A percentile compares a stretch with the other conserved stretches of the same genome.
phyloP scores from a whole-genome alignment of 92 coral and sea anemone species.

The Porites lobata region DNA sequence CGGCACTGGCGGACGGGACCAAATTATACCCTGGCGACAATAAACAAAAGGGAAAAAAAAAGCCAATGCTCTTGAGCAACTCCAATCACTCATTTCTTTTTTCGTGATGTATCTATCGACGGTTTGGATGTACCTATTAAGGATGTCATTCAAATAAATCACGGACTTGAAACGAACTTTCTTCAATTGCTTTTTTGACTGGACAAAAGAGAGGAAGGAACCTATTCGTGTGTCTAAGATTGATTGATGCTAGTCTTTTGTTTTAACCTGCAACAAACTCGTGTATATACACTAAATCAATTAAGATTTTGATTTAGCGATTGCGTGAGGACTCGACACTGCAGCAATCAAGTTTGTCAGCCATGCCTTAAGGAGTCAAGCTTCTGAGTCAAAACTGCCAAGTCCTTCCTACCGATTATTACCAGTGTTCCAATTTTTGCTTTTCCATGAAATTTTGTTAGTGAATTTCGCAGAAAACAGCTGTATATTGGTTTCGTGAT shows the following conservation, averaged over 20 bases:
- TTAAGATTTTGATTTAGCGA: background rate
- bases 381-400: too few species aligned
- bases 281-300: constrained; percentile 3
- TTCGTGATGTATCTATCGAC: background rate
- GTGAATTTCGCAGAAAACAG: background rate
- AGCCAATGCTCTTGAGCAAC: background rate
- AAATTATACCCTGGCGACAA: background rate
- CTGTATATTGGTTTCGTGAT: constrained; percentile 26
- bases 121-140: background rate
- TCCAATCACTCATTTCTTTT: background rate
- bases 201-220: constrained; percentile 10
- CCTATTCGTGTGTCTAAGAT: background rate
- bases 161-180: background rate
- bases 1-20: background rate
- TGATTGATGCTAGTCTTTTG: background rate
- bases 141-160: background rate
- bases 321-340: constrained; percentile 8
- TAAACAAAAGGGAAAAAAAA: background rate
- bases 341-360: background rate
- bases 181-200: background rate
- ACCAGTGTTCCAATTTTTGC: background rate
- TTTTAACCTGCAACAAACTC: background rate
- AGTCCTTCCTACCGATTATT: too few species aligned
- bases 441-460: background rate
- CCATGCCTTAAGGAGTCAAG: background rate